Evolutionary conservation across 2,888 invertebrate genomes (phyloP).

Genomic region (Mythimna lalbum): DNA sequence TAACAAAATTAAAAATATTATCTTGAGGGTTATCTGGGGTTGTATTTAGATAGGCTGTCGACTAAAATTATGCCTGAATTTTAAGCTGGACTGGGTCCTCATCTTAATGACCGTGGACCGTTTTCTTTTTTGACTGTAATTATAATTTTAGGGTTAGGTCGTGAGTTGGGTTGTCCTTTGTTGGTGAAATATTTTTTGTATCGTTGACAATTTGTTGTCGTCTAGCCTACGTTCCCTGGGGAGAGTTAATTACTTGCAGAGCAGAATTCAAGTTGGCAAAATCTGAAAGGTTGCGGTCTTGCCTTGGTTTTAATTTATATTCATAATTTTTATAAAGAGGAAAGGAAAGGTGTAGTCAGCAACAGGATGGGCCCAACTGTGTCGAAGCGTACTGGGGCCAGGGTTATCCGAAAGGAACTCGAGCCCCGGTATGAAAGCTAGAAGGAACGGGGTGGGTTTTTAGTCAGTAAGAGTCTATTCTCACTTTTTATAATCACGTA

Average conservation of each 20-base stretch:
- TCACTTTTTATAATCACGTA: no score
- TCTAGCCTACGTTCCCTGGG: not conserved
- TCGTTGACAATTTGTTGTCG: constrained; percentile 31
- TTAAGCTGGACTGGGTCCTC: constrained; percentile 35
- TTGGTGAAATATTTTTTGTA: constrained; percentile 34
- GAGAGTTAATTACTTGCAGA: constrained; percentile 32
- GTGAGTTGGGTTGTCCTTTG: constrained; percentile 22
- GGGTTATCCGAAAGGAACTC: no score
- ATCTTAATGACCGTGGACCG: constrained; percentile 18
- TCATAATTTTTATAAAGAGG: no score
- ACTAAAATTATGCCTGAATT: constrained; percentile 32
- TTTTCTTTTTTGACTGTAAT: constrained; percentile 36
- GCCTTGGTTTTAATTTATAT: no score
- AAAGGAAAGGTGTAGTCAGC: no score
- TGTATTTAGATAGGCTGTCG: constrained; percentile 57
- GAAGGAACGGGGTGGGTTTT: no score
- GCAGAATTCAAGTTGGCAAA: not conserved
- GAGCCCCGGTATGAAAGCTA: no score
- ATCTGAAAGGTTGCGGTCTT: constrained; percentile 6
- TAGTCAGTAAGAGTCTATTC: no score
- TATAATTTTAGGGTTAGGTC: constrained; percentile 44
- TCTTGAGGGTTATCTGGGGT: constrained; percentile 54
- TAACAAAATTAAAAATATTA: constrained; percentile 63
- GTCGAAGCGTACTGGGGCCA: no score
- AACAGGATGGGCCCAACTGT: no score